Percentiles rank a stretch among this genome's conserved stretches.
These are phyloP conservation scores for Monodelphis domestica DNA, from an alignment of 2,797 vertebrate species.

Conservation along the genomic window DNA sequence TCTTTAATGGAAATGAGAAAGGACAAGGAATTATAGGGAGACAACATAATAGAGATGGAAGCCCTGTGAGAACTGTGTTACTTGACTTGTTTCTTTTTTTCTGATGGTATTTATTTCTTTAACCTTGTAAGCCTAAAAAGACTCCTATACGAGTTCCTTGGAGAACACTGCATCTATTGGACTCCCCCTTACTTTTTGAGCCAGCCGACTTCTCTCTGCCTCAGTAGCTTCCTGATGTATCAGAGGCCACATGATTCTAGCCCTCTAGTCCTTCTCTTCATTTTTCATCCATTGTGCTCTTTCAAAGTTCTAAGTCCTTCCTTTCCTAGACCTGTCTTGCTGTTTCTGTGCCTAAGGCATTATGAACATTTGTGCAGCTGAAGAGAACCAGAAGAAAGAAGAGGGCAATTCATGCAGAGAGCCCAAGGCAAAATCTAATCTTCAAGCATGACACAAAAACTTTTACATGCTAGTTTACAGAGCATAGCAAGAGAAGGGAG, in stretches of 20 bases:
- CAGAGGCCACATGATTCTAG: conserved; percentile 51
- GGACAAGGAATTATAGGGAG: conserved; percentile 4
- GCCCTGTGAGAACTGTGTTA: conserved; percentile 11
- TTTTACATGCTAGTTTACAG: background rate
- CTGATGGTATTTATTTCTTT: background rate
- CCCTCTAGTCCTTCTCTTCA: background rate
- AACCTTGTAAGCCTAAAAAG: conserved; percentile 50
- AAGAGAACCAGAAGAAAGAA: conserved; percentile 27
- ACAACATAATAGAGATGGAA: conserved; percentile 13
- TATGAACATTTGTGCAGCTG: background rate
- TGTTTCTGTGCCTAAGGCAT: conserved; percentile 14
- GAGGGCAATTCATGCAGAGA: background rate
- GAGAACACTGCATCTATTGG: background rate
- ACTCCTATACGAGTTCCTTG: background rate
- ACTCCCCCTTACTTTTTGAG: background rate
- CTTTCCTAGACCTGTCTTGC: conserved; percentile 25
- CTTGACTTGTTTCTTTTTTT: conserved; percentile 49
- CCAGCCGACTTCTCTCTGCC: background rate
- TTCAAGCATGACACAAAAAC: background rate
- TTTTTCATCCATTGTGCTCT: background rate
- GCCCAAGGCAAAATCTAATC: accelerated
- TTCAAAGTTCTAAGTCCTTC: background rate
- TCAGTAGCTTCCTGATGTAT: conserved; percentile 66
- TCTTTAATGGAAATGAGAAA: conserved; percentile 29
- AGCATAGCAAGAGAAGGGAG: background rate